Evolutionary conservation across 2,888 invertebrate species (phyloP), one percentile per base, ranked within the genome.

Genomic region (Trimorus sp.): DNA sequence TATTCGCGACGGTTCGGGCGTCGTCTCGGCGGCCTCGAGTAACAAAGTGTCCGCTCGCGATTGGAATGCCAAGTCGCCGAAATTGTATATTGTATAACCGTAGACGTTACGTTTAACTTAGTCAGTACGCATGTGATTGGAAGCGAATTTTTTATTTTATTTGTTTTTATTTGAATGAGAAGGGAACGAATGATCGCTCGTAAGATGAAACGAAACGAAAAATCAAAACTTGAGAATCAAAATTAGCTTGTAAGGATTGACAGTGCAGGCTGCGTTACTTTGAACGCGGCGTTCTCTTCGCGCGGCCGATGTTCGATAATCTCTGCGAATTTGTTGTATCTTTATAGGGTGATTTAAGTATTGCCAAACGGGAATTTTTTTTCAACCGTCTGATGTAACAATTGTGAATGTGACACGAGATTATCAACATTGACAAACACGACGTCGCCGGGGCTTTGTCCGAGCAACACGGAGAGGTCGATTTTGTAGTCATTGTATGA

Each of bases 171-270:
- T n/a, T 79, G 71, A 58, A 53, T 63, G 69, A 59, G 16, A 76
- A 66, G 26, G 16, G 45, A 60, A 26, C 56, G 62, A 66, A 45
- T 75, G 73, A 70, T 58, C 70, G 75, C 51, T 37, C 26, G 26
- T 26, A 70, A 68, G 45, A 62, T 36, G 75, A 56, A 68, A 62
- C 54, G 40, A 66, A 71, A 85, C 82, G 82, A 79, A 76, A 84
- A 88, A 88, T 88, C 88, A 90, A 90, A 89, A 89, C 84, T 86
- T 87, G 87, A 86, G 60, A 90, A 90, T 90, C 90, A 90, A 90
- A 90, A 89, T 89, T 89, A 90, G 85, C 81, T 84, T 84, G 26
- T 89, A 89, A 90, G 90, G 77, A 86, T 86, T 86, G 69, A 82
- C 77, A 73, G 86, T 87, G 87, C n/a, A 86, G 84, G 66, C 86